Conservation (phyloP, 2,888 invertebrate genomes). For the Tinea semifulvella region DNA sequence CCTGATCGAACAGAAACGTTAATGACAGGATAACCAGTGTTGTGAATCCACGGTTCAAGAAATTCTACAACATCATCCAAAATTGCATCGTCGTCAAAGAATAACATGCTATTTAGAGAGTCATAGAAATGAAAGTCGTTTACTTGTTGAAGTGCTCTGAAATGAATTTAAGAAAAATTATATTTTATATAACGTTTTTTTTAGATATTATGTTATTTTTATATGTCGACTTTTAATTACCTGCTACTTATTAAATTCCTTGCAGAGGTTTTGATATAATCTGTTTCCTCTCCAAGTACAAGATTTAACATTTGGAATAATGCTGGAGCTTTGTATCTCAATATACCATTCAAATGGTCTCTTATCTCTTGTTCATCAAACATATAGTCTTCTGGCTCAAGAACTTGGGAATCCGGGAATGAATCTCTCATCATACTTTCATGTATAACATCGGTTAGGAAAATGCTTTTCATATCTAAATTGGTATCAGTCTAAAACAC, state of each 20-base stretch:
- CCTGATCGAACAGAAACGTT: conserved; percentile 31
- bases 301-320: conserved; percentile 38
- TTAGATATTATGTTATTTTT: neutral
- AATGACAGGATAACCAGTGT: conserved; percentile 40
- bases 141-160: conserved; percentile 1
- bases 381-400: conserved; percentile 29
- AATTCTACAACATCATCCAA: conserved; percentile 30
- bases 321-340: conserved; percentile 45
- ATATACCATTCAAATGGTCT: conserved; percentile 30
- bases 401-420: conserved; percentile 25
- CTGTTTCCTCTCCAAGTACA: conserved; percentile 28
- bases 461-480: conserved; percentile 43
- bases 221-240: conserved; percentile 24
- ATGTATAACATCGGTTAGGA: conserved; percentile 47
- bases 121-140: conserved; percentile 31
- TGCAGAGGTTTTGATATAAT: conserved; percentile 35
- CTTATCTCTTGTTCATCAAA: conserved; percentile 34
- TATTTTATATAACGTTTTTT: neutral
- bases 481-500: conserved; percentile 33
- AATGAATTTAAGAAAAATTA: neutral
- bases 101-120: conserved; percentile 32
- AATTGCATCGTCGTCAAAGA: conserved; percentile 6
- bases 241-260: conserved; percentile 30
- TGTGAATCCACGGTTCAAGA: conserved; percentile 34
- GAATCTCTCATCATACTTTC: conserved; percentile 42